A percentile compares a stretch with the other conserved stretches of the same genome.
phyloP scores from a whole-genome alignment of 2,797 vertebrate species.

The Urocyon cinereoargenteus region DNA sequence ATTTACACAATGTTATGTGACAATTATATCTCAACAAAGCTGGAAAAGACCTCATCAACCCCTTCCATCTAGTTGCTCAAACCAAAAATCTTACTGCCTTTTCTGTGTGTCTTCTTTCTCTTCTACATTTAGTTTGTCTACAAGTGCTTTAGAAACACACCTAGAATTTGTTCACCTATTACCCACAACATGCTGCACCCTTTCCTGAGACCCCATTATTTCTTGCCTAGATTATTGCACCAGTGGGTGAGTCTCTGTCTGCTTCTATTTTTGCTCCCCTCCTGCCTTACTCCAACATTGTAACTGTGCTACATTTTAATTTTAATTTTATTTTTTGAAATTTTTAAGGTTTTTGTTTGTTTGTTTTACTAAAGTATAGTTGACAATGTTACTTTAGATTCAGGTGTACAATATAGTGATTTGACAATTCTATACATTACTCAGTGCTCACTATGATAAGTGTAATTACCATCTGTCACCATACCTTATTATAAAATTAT shows the following conservation, averaged over 20 bases:
- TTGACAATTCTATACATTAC: neutral
- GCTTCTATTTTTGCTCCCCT: neutral
- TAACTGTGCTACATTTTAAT: neutral
- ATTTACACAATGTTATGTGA: neutral
- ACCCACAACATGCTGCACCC: neutral
- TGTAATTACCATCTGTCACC: neutral
- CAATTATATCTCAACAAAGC: neutral
- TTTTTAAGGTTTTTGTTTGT: neutral
- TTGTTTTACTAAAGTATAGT: neutral
- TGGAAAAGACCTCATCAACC: neutral
- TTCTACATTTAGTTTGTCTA: neutral
- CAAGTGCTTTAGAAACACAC: neutral
- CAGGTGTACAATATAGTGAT: neutral
- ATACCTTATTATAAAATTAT: neutral
- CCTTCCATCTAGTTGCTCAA: neutral
- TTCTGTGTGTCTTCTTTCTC: neutral
- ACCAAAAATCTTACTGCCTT: neutral
- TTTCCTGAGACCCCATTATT: fast-evolving
- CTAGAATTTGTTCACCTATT: neutral
- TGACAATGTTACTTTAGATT: neutral
- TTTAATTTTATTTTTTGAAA: neutral
- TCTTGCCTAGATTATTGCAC: neutral
- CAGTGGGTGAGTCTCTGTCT: fast-evolving
- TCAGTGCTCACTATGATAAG: neutral
- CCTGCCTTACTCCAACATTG: neutral